Conservation (phyloP, 2,888 invertebrate species). For the Hypena proboscidalis region DNA sequence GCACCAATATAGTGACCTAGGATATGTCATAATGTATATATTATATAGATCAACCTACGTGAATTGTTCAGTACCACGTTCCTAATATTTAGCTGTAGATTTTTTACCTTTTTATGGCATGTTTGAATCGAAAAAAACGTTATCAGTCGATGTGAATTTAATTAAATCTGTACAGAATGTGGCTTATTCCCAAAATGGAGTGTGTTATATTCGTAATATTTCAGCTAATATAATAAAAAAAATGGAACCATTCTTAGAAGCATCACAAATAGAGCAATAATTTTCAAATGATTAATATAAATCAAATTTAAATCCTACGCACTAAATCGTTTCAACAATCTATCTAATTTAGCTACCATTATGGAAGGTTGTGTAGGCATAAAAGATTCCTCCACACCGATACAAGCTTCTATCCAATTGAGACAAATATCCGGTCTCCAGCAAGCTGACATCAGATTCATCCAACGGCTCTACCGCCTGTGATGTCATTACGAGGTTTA, state of each 20-base stretch:
- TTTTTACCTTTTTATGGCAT: constrained; percentile 10
- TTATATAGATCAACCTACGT: constrained; percentile 22
- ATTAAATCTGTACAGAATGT: no score
- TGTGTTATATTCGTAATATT: no score
- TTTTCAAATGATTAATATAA: no score
- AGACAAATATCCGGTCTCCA: constrained; percentile 59
- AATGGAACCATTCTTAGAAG: no score
- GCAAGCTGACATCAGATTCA: constrained; percentile 56
- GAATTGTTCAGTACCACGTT: constrained; percentile 8
- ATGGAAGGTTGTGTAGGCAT: constrained; percentile 28
- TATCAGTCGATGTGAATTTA: constrained; percentile 10
- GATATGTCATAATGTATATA: no score
- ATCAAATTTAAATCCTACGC: no score
- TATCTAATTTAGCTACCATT: constrained; percentile 23
- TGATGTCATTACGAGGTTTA: constrained; percentile 52
- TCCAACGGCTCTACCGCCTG: constrained; percentile 34
- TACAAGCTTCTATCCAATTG: constrained; percentile 53
- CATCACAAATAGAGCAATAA: no score
- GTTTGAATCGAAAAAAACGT: constrained; percentile 2
- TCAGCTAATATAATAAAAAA: no score
- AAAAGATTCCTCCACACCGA: constrained; percentile 38
- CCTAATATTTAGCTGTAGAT: constrained; percentile 4
- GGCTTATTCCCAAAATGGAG: no score
- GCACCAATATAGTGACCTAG: constrained; percentile 34
- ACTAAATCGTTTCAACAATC: no score